Conservation (phyloP, 2,797 vertebrate species). For the Avahi laniger region DNA sequence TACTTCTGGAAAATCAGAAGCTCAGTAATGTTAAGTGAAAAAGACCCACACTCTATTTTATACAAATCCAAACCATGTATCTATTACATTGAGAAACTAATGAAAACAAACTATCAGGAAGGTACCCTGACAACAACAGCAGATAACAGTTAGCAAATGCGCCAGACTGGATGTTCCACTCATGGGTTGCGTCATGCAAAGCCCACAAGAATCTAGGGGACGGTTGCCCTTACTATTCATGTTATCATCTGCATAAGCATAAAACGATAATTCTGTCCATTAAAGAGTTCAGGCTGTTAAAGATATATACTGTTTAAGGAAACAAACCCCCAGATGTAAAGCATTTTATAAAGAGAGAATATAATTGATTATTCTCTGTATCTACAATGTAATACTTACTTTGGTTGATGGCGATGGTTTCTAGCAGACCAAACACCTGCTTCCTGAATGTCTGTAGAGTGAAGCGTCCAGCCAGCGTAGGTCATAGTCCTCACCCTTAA, state of each 20-base stretch:
- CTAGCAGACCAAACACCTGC: neutral
- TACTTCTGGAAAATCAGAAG: neutral
- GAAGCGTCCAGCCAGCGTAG: neutral
- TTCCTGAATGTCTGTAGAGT: too few relatives aligned
- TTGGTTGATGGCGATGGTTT: too few relatives aligned
- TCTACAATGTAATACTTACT: neutral
- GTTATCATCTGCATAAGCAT: neutral
- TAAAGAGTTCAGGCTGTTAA: neutral
- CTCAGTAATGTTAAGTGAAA: neutral
- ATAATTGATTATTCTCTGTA: rapidly evolving
- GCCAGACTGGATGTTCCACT: rapidly evolving
- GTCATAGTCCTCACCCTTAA: too few relatives aligned
- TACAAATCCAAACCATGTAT: neutral
- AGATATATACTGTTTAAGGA: neutral
- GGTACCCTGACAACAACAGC: rapidly evolving
- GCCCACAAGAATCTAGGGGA: rapidly evolving
- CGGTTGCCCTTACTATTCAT: rapidly evolving
- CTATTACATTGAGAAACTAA: neutral
- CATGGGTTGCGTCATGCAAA: rapidly evolving
- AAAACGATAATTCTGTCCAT: neutral
- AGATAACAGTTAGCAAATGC: rapidly evolving
- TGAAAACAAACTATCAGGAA: neutral
- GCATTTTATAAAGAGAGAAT: neutral
- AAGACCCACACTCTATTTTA: rapidly evolving
- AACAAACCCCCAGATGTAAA: neutral